Percentiles rank a stretch among this genome's conserved stretches.
phyloP scores from a whole-genome alignment of 2,113 vertebrate species.

The Potamarius usumacintae region DNA sequence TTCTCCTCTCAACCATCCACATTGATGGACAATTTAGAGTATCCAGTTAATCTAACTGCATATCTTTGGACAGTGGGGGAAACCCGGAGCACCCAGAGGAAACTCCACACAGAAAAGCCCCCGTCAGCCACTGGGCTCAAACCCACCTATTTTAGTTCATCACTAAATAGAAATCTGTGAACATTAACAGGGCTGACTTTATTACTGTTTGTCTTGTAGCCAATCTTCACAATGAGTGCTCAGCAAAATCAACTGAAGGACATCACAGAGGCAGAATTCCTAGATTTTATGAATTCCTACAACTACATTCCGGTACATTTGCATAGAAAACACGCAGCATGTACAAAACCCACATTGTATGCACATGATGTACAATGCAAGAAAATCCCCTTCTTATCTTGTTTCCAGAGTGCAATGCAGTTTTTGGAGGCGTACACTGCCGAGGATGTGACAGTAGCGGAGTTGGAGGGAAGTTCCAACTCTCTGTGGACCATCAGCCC shows the following conservation, averaged over 20 bases:
- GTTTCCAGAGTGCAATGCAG: conserved; percentile 79
- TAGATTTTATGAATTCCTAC: conserved; percentile 49
- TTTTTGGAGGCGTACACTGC: conserved; percentile 83
- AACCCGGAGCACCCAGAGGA: no score
- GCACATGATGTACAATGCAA: neutral
- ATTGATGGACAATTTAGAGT: no score
- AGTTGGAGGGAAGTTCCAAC: conserved; percentile 87
- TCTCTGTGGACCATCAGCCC: conserved; percentile 91
- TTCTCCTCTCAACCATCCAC: no score
- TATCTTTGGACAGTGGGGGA: no score
- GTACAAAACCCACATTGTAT: neutral
- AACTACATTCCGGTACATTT: conserved; percentile 53
- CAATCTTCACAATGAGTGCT: conserved; percentile 90
- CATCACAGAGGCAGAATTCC: conserved; percentile 64
- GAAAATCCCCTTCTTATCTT: neutral
- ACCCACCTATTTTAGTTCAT: neutral
- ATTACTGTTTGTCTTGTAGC: conserved; percentile 66
- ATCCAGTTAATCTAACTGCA: no score
- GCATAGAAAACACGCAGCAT: neutral
- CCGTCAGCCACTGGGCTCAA: no score
- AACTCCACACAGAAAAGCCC: no score
- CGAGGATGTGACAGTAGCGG: conserved; percentile 84
- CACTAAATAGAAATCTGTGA: neutral
- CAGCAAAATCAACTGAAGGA: conserved; percentile 85
- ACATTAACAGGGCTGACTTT: neutral